phyloP scores from a whole-genome alignment of 2,797 vertebrate genomes.

The Benthosema pterotum region DNA sequence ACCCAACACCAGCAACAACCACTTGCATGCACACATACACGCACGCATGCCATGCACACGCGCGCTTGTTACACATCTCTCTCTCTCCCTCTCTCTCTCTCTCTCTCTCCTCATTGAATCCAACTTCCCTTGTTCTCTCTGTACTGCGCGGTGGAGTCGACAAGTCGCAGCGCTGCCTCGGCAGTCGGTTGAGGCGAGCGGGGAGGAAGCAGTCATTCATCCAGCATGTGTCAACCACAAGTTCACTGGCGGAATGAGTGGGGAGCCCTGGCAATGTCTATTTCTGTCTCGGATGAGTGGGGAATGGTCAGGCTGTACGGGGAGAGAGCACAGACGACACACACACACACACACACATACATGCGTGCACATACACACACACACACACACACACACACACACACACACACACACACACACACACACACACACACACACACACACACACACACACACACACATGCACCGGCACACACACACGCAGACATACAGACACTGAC shows the following conservation, averaged over 20 bases:
- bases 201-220: slow-evolving; percentile 72
- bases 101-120: slow-evolving; percentile 28
- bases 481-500: slow-evolving; percentile 53
- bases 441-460: slow-evolving; percentile 64
- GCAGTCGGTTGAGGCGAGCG: slow-evolving; percentile 55
- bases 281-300: slow-evolving; percentile 71
- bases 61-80: neutral
- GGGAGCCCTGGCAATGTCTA: slow-evolving; percentile 72
- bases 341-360: slow-evolving; percentile 55
- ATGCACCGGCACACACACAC: slow-evolving; percentile 59
- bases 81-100: slow-evolving; percentile 13
- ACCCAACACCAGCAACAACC: neutral
- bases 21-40: too few species aligned
- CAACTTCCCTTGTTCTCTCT: slow-evolving; percentile 50
- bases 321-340: slow-evolving; percentile 60
- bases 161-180: slow-evolving; percentile 66
- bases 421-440: slow-evolving; percentile 62
- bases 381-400: slow-evolving; percentile 64
- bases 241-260: slow-evolving; percentile 74
- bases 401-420: slow-evolving; percentile 48
- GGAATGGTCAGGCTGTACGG: slow-evolving; percentile 63
- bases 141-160: slow-evolving; percentile 63
- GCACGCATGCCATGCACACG: too few species aligned
- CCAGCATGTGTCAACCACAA: slow-evolving; percentile 71
- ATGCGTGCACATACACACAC: slow-evolving; percentile 65